Evolutionary conservation across 2,113 vertebrate genomes (phyloP).

Genomic region (Syrmaticus mikado): DNA sequence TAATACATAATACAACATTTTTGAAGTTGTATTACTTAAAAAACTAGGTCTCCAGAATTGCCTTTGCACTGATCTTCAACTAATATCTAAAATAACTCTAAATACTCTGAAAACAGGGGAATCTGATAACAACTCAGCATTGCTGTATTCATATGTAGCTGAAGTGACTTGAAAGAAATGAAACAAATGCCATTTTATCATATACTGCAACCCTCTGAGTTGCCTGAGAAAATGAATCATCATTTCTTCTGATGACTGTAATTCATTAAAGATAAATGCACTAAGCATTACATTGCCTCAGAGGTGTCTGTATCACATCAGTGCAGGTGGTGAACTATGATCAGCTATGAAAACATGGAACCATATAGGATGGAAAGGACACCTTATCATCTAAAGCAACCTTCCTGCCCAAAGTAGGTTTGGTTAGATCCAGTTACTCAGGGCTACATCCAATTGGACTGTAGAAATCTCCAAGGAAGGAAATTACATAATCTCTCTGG

Average conservation of each 20-base stretch:
- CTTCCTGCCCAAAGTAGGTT: background rate
- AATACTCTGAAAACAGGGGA: background rate
- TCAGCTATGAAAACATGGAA: background rate
- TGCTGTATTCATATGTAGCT: background rate
- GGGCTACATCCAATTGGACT: background rate
- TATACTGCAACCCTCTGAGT: background rate
- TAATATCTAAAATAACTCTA: background rate
- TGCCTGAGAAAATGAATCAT: background rate
- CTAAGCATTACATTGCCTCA: background rate
- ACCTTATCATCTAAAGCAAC: background rate
- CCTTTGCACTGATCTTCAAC: background rate
- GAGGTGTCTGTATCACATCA: background rate
- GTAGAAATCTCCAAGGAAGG: background rate
- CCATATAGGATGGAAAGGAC: background rate
- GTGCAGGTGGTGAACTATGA: background rate
- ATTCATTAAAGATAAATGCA: background rate
- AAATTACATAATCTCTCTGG: background rate
- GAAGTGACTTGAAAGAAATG: background rate
- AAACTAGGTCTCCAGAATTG: background rate
- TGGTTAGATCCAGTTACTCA: background rate
- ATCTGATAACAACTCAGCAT: background rate
- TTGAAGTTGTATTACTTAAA: background rate
- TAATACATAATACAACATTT: too few relatives aligned
- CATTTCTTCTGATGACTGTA: background rate
- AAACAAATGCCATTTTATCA: background rate